phyloP scores from a whole-genome alignment of 2,113 vertebrate genomes.

The Calyptommatus sinebrachiatus region DNA sequence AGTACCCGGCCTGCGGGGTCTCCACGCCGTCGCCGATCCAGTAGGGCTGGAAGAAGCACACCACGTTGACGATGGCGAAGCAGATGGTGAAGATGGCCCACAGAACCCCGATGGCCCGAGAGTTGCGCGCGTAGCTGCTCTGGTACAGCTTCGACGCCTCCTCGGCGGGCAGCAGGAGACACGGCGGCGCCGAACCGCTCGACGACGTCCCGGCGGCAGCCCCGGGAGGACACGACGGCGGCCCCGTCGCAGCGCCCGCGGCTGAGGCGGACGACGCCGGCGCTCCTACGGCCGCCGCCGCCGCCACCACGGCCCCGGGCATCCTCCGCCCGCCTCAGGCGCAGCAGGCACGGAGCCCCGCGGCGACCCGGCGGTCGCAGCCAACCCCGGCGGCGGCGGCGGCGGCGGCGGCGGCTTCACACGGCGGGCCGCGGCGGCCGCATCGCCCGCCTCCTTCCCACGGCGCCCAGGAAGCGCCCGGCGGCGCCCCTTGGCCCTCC shows the following conservation, averaged over 20 bases:
- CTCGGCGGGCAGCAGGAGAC: slow-evolving; percentile 88
- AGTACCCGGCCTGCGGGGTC: slow-evolving; percentile 93
- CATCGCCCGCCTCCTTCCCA: neutral
- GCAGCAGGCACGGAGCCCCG: slow-evolving; percentile 47
- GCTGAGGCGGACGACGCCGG: slow-evolving; percentile 50
- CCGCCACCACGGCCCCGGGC: slow-evolving; percentile 74
- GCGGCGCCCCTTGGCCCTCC: neutral
- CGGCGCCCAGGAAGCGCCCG: slow-evolving; percentile 15
- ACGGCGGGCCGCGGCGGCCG: slow-evolving; percentile 31
- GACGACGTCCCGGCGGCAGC: slow-evolving; percentile 54
- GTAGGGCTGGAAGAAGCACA: slow-evolving; percentile 94
- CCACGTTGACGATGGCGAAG: slow-evolving; percentile 94
- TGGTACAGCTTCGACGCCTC: slow-evolving; percentile 95
- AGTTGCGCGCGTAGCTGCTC: slow-evolving; percentile 94
- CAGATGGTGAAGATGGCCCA: slow-evolving; percentile 97
- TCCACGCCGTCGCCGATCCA: slow-evolving; percentile 97
- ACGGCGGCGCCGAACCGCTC: slow-evolving; percentile 70
- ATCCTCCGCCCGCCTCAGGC: slow-evolving; percentile 49
- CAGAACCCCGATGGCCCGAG: slow-evolving; percentile 90
- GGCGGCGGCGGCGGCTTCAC: slow-evolving; percentile 31
- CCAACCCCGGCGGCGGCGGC: neutral
- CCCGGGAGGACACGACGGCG: neutral
- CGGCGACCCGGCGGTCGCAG: slow-evolving; percentile 3
- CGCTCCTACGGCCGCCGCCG: slow-evolving; percentile 77
- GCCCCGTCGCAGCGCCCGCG: neutral